phyloP scores from a whole-genome alignment of 2,888 invertebrate genomes.

The Ormyrus nitidulus region DNA sequence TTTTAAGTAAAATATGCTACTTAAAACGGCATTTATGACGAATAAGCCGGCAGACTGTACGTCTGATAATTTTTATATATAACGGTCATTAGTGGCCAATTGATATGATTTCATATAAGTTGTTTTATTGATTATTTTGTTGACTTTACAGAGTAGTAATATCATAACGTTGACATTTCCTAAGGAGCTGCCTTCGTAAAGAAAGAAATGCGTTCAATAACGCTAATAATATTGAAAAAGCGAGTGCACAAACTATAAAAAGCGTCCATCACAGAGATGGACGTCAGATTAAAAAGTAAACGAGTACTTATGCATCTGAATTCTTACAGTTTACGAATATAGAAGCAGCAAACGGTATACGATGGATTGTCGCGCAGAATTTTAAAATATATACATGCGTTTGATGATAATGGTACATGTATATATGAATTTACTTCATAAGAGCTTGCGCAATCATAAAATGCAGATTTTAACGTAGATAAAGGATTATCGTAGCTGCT shows the following conservation, averaged over 20 bases:
- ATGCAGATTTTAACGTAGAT: constrained; percentile 11
- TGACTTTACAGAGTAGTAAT: constrained; percentile 42
- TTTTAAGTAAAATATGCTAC: constrained; percentile 44
- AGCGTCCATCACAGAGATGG: constrained; percentile 5
- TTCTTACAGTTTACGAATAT: constrained; percentile 37
- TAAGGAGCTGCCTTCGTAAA: constrained; percentile 44
- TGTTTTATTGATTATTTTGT: constrained; percentile 45
- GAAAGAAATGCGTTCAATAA: constrained; percentile 13
- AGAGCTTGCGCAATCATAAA: constrained; percentile 42
- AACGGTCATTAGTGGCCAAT: constrained; percentile 26
- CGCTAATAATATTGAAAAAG: constrained; percentile 30
- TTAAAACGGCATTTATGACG: constrained; percentile 45
- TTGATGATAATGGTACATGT: constrained; percentile 41
- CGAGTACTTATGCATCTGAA: constrained; percentile 52
- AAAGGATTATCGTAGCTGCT: constrained; percentile 45
- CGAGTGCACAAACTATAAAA: constrained; percentile 47
- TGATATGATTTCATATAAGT: constrained; percentile 27
- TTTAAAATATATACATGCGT: constrained; percentile 20
- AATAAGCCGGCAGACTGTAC: constrained; percentile 19
- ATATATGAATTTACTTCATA: constrained; percentile 49
- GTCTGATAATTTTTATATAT: constrained; percentile 41
- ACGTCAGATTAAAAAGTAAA: constrained; percentile 7
- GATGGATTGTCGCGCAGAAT: constrained; percentile 25
- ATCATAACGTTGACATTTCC: constrained; percentile 47
- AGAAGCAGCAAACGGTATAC: constrained; percentile 23